Evolutionary conservation across 2,888 invertebrate genomes (phyloP).

Genomic region (Agrochola lota): DNA sequence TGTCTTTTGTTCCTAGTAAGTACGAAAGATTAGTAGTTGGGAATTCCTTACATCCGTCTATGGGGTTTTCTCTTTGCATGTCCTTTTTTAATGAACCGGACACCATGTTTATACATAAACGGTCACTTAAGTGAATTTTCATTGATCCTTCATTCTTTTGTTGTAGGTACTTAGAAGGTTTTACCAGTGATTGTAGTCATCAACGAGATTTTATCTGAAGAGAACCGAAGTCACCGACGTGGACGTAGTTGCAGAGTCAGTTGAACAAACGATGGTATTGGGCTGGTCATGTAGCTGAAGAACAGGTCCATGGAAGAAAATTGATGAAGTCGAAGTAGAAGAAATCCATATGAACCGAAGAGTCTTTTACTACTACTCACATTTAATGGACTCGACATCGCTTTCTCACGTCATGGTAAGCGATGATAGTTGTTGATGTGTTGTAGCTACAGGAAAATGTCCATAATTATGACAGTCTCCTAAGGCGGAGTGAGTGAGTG

Average conservation of each 20-base stretch:
- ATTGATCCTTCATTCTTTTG: background rate
- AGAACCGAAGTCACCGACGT: background rate
- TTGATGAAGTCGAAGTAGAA: background rate
- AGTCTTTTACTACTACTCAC: background rate
- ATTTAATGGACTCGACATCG: background rate
- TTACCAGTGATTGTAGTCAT: background rate
- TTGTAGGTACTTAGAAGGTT: background rate
- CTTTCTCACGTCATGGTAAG: background rate
- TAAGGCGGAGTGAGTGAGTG: background rate
- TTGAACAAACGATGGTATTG: background rate
- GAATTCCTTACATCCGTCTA: slow-evolving; percentile 64
- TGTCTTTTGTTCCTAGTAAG: slow-evolving; percentile 25
- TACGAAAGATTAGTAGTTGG: slow-evolving; percentile 44
- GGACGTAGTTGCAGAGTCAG: background rate
- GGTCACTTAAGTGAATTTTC: background rate
- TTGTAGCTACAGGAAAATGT: background rate
- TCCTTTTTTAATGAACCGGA: slow-evolving; percentile 36
- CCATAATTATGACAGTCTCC: background rate
- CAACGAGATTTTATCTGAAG: background rate
- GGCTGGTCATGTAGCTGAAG: background rate
- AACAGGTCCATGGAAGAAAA: background rate
- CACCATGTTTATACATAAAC: slow-evolving; percentile 5
- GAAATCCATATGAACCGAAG: background rate
- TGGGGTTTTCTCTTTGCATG: slow-evolving; percentile 58
- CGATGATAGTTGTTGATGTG: too few relatives aligned